Base-by-base conservation (phyloP, 37 sponge, comb jelly and placozoan genomes). In the Eunapius fragilis region DNA sequence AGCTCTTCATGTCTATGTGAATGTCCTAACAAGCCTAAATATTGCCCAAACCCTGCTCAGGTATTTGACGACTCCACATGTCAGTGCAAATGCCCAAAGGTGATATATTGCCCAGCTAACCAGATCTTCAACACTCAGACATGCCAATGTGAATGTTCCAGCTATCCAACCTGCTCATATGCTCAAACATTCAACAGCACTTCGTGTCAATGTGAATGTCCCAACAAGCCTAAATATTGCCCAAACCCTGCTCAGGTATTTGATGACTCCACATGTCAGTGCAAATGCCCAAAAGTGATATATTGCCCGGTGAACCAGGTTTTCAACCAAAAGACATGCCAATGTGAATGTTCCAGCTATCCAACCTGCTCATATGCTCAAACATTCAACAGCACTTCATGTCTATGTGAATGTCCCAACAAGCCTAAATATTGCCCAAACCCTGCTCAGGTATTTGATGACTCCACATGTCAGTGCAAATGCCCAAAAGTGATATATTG, bases 261-360 rank as follows among this genome's bases (percentile, higher is more conserved):
- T 75, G 36, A 75, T 30, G 23, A 75, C 33, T 36, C 37, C 3
- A 26, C 3, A 24, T 75, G 76, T 26, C 76, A 27, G 76, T 75
- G 76, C 36, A 37, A 75, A 26, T 75, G 76, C 28, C 76, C 76
- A 36, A 23, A 36, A 6, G 36, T 31, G 25, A 75, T 3, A 75
- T 3, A 12, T 3, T 75, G 76, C 6, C 32, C 76, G 6, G 25
- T 2, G 13, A 37, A 37, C 28, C 33, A 75, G 36, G 76, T 75
- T 3, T 75, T 75, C 36, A 37, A 75, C 36, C 37, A 75, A 30
- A 12, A 31, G 3, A 30, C 17, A 34, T 75, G 76, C 36, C 24
- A 75, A 75, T 75, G 76, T 75, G 76, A 27, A 37, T 75, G 76
- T 75, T 37, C 76, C 47, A 75, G 33, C 76, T 30, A 37, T 75